A percentile compares a stretch with the other conserved stretches of the same genome.
Evolutionary conservation across 2,888 invertebrate species (phyloP).

Genomic region (Drosophila meridionalis): DNA sequence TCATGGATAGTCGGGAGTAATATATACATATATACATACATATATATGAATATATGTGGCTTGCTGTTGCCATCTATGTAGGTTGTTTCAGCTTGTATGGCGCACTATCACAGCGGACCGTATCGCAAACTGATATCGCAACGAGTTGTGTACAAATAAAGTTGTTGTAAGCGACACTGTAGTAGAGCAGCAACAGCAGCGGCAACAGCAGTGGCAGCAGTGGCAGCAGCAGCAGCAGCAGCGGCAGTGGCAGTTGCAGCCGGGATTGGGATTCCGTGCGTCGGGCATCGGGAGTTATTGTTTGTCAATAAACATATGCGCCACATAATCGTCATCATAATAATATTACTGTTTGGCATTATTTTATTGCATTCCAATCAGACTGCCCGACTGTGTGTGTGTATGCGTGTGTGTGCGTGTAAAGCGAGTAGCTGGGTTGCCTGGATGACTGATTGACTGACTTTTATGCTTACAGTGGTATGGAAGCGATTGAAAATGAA

Average conservation of each 20-base stretch:
- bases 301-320: conserved; percentile 78
- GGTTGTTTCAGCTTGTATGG: conserved; percentile 48
- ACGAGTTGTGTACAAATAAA: conserved; percentile 60
- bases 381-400: neutral
- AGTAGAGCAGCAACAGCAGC: conserved; percentile 26
- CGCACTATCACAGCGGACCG: conserved; percentile 51
- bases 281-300: conserved; percentile 38
- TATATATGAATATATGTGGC: conserved; percentile 1
- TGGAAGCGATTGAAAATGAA: neutral
- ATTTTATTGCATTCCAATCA: conserved; percentile 45
- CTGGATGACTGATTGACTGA: conserved; percentile 7
- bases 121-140: conserved; percentile 58
- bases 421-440: conserved; percentile 3
- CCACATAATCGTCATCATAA: conserved; percentile 76
- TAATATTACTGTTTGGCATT: conserved; percentile 62
- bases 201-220: neutral
- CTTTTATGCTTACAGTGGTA: conserved; percentile 24
- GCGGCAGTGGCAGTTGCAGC: conserved; percentile 6
- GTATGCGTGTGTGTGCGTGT: neutral
- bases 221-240: conserved; percentile 7
- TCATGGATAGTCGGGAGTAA: conserved; percentile 6
- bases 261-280: conserved; percentile 11
- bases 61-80: conserved; percentile 30
- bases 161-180: conserved; percentile 43
- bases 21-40: neutral